Evolutionary conservation across 1,140 invertebrate genomes (phyloP).

Genomic region (Hydropsyche tenuis): DNA sequence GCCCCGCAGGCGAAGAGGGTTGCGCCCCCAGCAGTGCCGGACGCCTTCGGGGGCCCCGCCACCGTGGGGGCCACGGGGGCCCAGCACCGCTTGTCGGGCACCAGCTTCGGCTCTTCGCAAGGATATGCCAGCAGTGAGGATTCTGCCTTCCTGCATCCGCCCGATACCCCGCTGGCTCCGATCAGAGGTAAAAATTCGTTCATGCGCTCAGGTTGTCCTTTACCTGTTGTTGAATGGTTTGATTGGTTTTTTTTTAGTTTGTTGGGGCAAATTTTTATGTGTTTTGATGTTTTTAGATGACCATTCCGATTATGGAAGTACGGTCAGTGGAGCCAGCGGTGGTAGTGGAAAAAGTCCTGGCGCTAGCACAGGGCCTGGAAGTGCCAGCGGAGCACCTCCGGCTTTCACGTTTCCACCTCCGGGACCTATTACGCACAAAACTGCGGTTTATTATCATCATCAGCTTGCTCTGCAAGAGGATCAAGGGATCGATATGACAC

Average conservation of each 20-base stretch:
- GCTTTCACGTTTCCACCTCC: constrained; percentile 66
- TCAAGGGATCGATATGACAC: constrained; percentile 75
- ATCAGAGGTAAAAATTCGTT: constrained; percentile 56
- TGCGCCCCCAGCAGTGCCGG: constrained; percentile 80
- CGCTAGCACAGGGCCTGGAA: constrained; percentile 57
- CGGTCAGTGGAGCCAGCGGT: constrained; percentile 61
- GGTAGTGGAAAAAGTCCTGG: constrained; percentile 64
- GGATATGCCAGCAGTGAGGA: constrained; percentile 79
- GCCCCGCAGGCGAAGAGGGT: constrained; percentile 82
- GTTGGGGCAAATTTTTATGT: not conserved
- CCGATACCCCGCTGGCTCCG: constrained; percentile 59
- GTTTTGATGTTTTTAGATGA: constrained; percentile 64
- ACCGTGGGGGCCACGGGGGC: constrained; percentile 53
- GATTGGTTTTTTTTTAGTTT: not conserved
- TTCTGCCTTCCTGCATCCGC: constrained; percentile 65
- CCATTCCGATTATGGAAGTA: constrained; percentile 69
- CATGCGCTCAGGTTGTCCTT: too few species aligned
- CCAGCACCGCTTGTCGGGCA: constrained; percentile 75
- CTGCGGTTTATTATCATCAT: constrained; percentile 76
- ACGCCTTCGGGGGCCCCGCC: constrained; percentile 62
- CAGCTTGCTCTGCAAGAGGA: constrained; percentile 76
- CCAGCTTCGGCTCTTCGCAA: constrained; percentile 73
- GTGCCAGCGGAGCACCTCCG: constrained; percentile 64
- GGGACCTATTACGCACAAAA: constrained; percentile 71
- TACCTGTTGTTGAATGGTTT: too few species aligned